Conservation (phyloP, 1,140 invertebrate species). For the Hestina assimilis region DNA sequence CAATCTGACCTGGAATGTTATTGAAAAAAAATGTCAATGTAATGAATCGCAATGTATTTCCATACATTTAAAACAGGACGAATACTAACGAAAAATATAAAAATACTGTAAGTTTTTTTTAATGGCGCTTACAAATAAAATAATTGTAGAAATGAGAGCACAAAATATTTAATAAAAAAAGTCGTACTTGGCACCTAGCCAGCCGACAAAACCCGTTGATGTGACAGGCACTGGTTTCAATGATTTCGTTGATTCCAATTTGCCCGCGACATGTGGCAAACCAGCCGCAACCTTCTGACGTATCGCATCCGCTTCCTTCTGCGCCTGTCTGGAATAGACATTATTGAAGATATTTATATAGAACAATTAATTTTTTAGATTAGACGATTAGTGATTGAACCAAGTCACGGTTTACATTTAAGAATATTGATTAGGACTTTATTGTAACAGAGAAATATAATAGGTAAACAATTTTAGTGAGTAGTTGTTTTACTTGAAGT, state of each 20-base stretch:
- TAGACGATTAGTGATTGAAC: no score
- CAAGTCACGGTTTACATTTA: no score
- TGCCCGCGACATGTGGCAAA: conserved; percentile 37
- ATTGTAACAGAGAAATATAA: no score
- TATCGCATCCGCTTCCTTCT: conserved; percentile 45
- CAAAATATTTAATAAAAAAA: conserved; percentile 13
- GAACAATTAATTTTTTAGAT: background rate
- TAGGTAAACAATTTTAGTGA: no score
- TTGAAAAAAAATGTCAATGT: no score
- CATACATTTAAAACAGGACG: background rate
- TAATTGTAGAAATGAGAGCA: background rate
- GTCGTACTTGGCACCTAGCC: conserved; percentile 61
- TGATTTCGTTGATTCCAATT: conserved; percentile 41
- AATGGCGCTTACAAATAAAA: no score
- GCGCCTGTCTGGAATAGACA: conserved; percentile 35
- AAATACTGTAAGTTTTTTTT: no score
- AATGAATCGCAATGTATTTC: background rate
- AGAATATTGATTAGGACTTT: no score
- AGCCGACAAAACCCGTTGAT: conserved; percentile 57
- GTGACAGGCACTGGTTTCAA: conserved; percentile 64
- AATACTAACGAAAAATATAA: no score
- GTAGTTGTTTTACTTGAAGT: no score
- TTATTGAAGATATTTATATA: conserved; percentile 1
- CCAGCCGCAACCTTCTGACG: conserved; percentile 38
- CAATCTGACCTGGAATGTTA: conserved; percentile 63